phyloP scores from a whole-genome alignment of 2,113 vertebrate genomes.

The Takifugu flavidus region DNA sequence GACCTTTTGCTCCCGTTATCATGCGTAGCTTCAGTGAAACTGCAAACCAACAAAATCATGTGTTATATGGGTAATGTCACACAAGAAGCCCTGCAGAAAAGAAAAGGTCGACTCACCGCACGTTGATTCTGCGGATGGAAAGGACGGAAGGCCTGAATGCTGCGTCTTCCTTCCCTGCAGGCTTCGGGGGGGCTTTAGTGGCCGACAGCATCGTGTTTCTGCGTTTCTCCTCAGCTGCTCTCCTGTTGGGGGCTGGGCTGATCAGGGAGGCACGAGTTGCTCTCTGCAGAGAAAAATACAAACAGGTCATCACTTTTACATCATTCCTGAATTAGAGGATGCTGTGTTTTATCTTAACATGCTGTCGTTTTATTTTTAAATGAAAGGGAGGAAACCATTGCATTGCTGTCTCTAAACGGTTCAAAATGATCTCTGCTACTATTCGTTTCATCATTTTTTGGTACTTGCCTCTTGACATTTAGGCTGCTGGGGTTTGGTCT shows the following conservation, averaged over 20 bases:
- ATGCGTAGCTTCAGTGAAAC: conserved; percentile 85
- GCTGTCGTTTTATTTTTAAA: too few relatives aligned
- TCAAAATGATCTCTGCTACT: too few relatives aligned
- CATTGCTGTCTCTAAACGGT: too few relatives aligned
- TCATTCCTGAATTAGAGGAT: too few relatives aligned
- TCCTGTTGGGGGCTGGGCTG: conserved; percentile 74
- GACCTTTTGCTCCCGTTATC: conserved; percentile 88
- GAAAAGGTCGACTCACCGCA: conserved; percentile 75
- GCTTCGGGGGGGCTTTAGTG: conserved; percentile 34
- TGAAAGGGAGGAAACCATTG: too few relatives aligned
- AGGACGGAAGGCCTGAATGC: conserved; percentile 72
- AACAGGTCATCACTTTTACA: not conserved
- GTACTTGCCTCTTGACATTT: too few relatives aligned
- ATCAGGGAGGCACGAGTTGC: conserved; percentile 55
- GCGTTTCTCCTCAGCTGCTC: conserved; percentile 29
- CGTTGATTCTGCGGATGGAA: conserved; percentile 85
- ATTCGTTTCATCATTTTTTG: too few relatives aligned
- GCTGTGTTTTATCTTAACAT: too few relatives aligned
- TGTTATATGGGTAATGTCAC: not conserved
- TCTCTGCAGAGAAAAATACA: conserved; percentile 54
- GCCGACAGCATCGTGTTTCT: conserved; percentile 49
- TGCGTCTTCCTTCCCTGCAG: conserved; percentile 51
- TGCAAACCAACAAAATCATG: conserved; percentile 40
- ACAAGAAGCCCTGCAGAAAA: not conserved
- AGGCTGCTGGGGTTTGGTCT: too few relatives aligned